Conservation (phyloP, 2,888 invertebrate species). For the Bimastos eiseni region DNA sequence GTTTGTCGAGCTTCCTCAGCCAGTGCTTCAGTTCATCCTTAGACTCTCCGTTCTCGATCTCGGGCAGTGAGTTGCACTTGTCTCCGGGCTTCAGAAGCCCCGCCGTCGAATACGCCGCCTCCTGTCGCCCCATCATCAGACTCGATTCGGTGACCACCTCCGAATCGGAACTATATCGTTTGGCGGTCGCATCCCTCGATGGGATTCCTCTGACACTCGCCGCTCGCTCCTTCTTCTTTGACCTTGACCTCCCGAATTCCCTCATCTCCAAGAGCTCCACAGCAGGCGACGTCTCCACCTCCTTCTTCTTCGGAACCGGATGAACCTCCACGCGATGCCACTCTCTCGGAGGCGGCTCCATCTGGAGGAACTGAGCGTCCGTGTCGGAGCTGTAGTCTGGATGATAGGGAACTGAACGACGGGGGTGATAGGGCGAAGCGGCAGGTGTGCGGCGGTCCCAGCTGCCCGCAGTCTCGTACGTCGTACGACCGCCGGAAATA, state of each 20-base stretch:
- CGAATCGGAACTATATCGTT: constrained; percentile 81
- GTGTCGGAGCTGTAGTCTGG: constrained; percentile 45
- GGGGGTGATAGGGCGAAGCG: background rate
- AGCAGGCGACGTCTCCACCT: background rate
- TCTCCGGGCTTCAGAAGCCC: background rate
- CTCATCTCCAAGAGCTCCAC: background rate
- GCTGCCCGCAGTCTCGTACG: constrained; percentile 19
- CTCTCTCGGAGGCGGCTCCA: constrained; percentile 24
- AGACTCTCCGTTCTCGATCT: constrained; percentile 51
- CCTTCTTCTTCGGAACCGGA: background rate
- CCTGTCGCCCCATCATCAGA: constrained; percentile 20
- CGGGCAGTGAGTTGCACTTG: constrained; percentile 50
- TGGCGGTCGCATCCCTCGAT: background rate
- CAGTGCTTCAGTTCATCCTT: constrained; percentile 58
- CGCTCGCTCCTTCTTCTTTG: background rate
- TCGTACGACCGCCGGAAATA: background rate
- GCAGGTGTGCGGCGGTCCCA: constrained; percentile 28
- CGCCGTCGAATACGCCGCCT: background rate
- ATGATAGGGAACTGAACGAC: background rate
- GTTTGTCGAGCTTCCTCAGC: constrained; percentile 59
- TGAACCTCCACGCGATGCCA: constrained; percentile 16
- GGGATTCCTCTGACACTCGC: background rate
- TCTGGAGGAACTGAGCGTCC: constrained; percentile 35
- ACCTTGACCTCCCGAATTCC: background rate
- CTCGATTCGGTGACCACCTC: constrained; percentile 68